phyloP scores from a whole-genome alignment of 2,113 vertebrate genomes.

The Cichladusa arquata region DNA sequence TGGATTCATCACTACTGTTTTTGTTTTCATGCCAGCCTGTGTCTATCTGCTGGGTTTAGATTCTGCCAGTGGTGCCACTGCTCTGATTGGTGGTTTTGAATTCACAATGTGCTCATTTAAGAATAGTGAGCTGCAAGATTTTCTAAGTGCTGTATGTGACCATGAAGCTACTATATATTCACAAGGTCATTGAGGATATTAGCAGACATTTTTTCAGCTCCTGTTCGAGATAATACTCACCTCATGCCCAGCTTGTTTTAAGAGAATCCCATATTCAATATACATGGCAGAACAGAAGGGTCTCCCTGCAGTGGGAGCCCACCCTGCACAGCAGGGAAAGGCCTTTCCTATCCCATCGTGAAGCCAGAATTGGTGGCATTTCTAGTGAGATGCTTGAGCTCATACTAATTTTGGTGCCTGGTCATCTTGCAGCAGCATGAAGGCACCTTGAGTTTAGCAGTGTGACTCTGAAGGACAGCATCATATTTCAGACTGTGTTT shows the following conservation, averaged over 20 bases:
- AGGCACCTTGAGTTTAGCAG: neutral
- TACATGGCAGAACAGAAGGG: neutral
- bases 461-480: neutral
- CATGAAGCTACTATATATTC: neutral
- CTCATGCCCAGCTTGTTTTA: neutral
- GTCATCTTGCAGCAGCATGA: neutral
- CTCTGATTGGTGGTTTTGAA: neutral
- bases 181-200: neutral
- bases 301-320: fast-evolving
- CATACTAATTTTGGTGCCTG: neutral
- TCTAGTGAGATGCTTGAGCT: neutral
- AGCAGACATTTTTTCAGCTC: neutral
- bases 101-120: neutral
- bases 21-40: neutral
- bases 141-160: neutral
- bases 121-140: neutral
- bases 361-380: neutral
- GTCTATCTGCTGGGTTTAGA: neutral
- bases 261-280: neutral
- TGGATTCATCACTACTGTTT: neutral
- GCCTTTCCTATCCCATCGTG: neutral
- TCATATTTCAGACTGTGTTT: neutral
- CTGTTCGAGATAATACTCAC: neutral
- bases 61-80: neutral
- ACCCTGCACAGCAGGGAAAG: neutral